phyloP scores from a whole-genome alignment of 2,113 vertebrate species.

The Mesoclemmys tuberculata region DNA sequence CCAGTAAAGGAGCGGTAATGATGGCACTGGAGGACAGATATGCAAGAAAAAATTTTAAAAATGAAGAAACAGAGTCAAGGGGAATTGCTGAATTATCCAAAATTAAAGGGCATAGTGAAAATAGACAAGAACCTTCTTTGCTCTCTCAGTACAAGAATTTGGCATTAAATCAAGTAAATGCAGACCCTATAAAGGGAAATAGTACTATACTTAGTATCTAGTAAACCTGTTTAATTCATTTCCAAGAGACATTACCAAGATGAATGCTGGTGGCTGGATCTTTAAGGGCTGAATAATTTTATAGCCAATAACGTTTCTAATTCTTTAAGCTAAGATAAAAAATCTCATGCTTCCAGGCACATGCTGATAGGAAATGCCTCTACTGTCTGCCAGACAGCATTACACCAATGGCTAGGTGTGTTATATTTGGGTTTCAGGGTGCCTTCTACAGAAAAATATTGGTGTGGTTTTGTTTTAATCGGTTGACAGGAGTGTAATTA shows the following conservation, averaged over 20 bases:
- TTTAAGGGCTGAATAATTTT: slow-evolving; percentile 27
- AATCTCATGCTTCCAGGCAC: neutral
- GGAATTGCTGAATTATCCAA: neutral
- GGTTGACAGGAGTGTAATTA: neutral
- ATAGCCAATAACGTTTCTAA: neutral
- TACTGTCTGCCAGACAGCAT: neutral
- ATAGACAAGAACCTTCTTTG: neutral
- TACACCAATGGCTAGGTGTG: neutral
- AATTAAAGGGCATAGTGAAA: neutral
- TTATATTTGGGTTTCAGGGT: neutral
- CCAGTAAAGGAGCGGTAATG: neutral
- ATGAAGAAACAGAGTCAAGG: neutral
- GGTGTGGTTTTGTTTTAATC: neutral
- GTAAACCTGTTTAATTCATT: slow-evolving; percentile 20
- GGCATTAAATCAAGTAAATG: neutral
- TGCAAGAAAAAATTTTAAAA: neutral
- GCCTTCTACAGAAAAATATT: neutral
- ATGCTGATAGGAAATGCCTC: neutral
- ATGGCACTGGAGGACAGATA: neutral
- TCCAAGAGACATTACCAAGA: neutral
- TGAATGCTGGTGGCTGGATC: neutral
- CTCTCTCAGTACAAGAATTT: neutral
- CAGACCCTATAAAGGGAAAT: slow-evolving; percentile 3
- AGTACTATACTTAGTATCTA: neutral
- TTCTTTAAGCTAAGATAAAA: neutral